Conservation (phyloP, 2,113 vertebrate species). For the Osmerus eperlanus region DNA sequence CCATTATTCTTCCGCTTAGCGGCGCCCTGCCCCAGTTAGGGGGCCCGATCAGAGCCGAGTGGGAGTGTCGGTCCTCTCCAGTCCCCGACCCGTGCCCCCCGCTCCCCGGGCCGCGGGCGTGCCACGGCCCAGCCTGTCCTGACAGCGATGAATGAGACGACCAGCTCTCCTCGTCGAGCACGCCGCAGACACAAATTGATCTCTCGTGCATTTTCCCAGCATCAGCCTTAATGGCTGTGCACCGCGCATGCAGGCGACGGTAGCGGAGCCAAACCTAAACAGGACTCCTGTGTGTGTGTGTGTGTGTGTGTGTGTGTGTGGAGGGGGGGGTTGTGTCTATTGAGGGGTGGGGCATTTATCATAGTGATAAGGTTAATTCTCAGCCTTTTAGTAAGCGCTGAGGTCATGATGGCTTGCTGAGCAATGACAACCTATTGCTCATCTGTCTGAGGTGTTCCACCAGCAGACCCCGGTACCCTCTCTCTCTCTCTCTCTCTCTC, state of each 20-base stretch:
- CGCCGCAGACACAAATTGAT: constrained; percentile 67
- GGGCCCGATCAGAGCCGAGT: constrained; percentile 59
- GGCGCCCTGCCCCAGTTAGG: constrained; percentile 68
- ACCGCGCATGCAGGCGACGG: constrained; percentile 36
- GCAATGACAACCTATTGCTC: constrained; percentile 51
- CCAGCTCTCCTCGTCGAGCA: constrained; percentile 39
- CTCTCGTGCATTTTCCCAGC: constrained; percentile 56
- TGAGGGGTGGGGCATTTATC: constrained; percentile 55
- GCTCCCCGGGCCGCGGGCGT: not conserved
- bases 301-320: not conserved
- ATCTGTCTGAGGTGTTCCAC: no score
- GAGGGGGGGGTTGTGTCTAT: constrained; percentile 29
- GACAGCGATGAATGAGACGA: constrained; percentile 70
- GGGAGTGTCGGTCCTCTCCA: constrained; percentile 52
- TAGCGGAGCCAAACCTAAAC: constrained; percentile 41
- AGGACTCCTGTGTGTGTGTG: constrained; percentile 18
- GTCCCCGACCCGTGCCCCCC: constrained; percentile 39
- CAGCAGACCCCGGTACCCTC: constrained; percentile 7
- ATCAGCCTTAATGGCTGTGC: constrained; percentile 55
- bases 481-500: no score
- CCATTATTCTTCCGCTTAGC: constrained; percentile 75
- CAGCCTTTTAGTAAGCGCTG: constrained; percentile 56
- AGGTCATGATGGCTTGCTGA: constrained; percentile 51
- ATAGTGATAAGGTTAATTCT: constrained; percentile 59
- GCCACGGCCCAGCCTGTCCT: constrained; percentile 36